Base-by-base conservation (phyloP, 2,888 invertebrate genomes). In the Macropis europaea region DNA sequence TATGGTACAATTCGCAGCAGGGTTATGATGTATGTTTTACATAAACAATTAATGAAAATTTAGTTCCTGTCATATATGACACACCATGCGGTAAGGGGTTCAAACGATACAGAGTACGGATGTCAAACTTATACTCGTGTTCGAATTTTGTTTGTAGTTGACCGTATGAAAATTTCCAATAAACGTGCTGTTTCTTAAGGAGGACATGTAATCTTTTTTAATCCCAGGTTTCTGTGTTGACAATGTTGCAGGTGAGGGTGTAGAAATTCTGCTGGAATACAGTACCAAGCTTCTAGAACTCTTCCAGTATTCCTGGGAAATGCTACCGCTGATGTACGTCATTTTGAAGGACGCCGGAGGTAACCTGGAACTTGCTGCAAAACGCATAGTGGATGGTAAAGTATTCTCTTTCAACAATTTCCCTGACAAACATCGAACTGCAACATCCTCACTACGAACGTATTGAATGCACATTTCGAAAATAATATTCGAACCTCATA, bases 251-350 rank as follows among this genome's bases (percentile, higher is more conserved):
- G 79, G 38, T 26, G 30, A 38, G 22, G 64, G 24, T 42, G 87
- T 90, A 62, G 93, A 93, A 85, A 89, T 93, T 57, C 90, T 94
- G 83, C 91, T 95, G 86, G 94, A 95, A 84, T 94, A 94, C 90
- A 95, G 95, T 87, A 93, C 94, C 84, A 95, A 94, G 87, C 70
- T 85, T 5, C 62, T 87, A 36, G 61, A 81, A 24, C 66, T 93
- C 90, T 95, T 95, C 91, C 93, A 93, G 87, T 95, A 95, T 89
- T 94, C 95, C 3, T 95, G 94, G 94, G 95, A 95, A 88, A 94
- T 95, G 93, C 93, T 95, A 93, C 95, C 95, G 17, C 90, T 95
- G 36, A 94, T 95, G 91, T 94, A 95, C 90, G 94, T 94, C 86
- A 95, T 95, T 90, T 92, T 96, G 70, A 95, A 95, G 88, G 94